Evolutionary conservation across 2,797 vertebrate genomes (phyloP), one percentile per base, ranked within the genome.

Genomic region (Delichon dasypus): DNA sequence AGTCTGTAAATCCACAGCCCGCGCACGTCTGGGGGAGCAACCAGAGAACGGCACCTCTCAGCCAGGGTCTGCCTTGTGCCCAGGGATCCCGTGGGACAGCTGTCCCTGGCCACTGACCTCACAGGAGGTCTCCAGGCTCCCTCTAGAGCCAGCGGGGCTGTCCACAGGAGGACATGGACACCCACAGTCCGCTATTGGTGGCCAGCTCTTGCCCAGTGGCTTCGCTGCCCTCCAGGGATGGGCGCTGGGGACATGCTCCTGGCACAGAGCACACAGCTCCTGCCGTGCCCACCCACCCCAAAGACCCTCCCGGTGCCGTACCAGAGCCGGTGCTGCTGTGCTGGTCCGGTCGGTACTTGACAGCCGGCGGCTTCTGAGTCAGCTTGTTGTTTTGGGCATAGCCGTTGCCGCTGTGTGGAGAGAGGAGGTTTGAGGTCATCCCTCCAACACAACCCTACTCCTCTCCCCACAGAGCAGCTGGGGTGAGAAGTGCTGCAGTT

Each of bases 1-100:
- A 98, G 94, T 4, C 25, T 73, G 61, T 98, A 98, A 40, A 98
- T 25, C 96, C 97, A 97, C 48, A 98, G 82, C 18, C 98, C 98
- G 0, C 48, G 89, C 72, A 97, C 29, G 30, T 82, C 98, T 98
- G 54, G n/a, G 60, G 48, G 60, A 47, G 29, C 42, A 64, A 77
- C 10, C 42, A 3, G 60, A 68, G 27, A 66, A 53, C 5, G 34
- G 21, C 60, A 54, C 21, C 0, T 16, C 38, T 47, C 2, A 5
- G 65, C 57, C 1, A 1, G 53, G 26, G 55, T 66, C 61, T 51
- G 0, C 34, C 61, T 57, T 16, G 42, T 26, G 44, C 70, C 20
- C 34, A 88, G 45, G 13, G 16, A 64, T 75, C 84, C 75, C 7
- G 0, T 36, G 85, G 74, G 79, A 91, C 38, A 48, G 17, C 45